Evolutionary conservation across 2,113 vertebrate genomes (phyloP), one percentile per base, ranked within the genome.

Genomic region (Gymnogyps californianus): DNA sequence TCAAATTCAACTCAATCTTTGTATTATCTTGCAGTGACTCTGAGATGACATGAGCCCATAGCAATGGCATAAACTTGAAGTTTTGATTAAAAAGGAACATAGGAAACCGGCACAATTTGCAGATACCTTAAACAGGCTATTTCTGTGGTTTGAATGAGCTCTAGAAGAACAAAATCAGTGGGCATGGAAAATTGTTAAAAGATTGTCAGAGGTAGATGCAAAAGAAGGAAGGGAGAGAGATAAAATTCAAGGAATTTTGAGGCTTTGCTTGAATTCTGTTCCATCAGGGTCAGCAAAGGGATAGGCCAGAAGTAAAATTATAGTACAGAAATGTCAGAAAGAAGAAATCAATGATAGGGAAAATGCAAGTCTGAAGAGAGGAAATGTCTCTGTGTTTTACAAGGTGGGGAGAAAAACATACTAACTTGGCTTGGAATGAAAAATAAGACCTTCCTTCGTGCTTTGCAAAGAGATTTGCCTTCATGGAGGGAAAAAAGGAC

Each of bases 1-100:
- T 96, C 90, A 93, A 89, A 94, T 94, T 90, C 86, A 93, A 1
- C 36, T 82, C 85, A 78, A 81, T 69, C 49, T 90, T 80, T 51
- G 11, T 34, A 64, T 92, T 93, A 89, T 93, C 69, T 88, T 90
- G 31, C 46, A 77, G 29, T 80, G 66, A 36, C 54, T 93, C 67
- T 65, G 10, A 59, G 59, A 93, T 83, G 28, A 57, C 51, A 55
- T 46, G 29, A 79, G 26, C 69, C 62, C 13, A 46, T n/a, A 95
- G 38, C 44, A 87, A 84, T 92, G 36, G 44, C 70, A 65, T 81
- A 84, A 95, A 83, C 69, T 78, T 78, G 44, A 57, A 67, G 72
- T 66, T 80, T 92, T 84, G 65, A 74, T 93, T 94, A 61, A 93
- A 95, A 89, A 91, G 7, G 34, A 88, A 26, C 21, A 28, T 5